Base-by-base conservation (phyloP, 2,888 invertebrate species). In the Pollenia labialis region DNA sequence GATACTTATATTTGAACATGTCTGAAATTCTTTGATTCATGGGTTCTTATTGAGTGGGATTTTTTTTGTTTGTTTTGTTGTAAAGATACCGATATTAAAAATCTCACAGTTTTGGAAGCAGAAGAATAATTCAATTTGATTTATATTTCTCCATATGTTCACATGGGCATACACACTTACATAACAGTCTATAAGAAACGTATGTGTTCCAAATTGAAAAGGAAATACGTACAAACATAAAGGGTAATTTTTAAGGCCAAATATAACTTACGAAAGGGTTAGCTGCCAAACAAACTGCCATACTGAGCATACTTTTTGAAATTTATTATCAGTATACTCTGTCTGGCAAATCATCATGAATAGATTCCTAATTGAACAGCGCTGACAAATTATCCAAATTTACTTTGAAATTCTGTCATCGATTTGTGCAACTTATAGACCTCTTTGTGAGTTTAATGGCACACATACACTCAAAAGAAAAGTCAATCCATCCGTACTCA, bases 41-140 rank as follows among this genome's bases (percentile, higher is more conserved):
- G 74, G 52, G 81, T 81, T 81, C 81, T 74, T 81, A 74, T 75
- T 81, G 56, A 75, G 81, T 81, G 74, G 74, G 81, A 74, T 71
- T 71, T 62, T 62, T 79, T 68, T 69, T 66, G 2, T 54, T 18
- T 54, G 12, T 79, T 62, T 50, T 80, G 44, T 72, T 52, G 58
- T 62, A 62, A 75, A 62, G 62, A 71, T 62, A 64, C 40, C 54
- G 54, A 81, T 79, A 79, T 79, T 69, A 40, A 69, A 69, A 60
- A 79, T 69, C 72, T 81, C 62, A 64, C 64, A 62, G 56, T 46
- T 54, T 46, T 71, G 71, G 44, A 32, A 32, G 32, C 32, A 64
- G 62, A 81, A 72, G 64, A 72, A 54, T 72, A 44, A 62, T 71
- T 71, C 52, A 71, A 71, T 80, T 54, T 66, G 69, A 68, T 79